Base-by-base conservation (phyloP, 2,888 invertebrate species). In the Dermolepida albohirtum region DNA sequence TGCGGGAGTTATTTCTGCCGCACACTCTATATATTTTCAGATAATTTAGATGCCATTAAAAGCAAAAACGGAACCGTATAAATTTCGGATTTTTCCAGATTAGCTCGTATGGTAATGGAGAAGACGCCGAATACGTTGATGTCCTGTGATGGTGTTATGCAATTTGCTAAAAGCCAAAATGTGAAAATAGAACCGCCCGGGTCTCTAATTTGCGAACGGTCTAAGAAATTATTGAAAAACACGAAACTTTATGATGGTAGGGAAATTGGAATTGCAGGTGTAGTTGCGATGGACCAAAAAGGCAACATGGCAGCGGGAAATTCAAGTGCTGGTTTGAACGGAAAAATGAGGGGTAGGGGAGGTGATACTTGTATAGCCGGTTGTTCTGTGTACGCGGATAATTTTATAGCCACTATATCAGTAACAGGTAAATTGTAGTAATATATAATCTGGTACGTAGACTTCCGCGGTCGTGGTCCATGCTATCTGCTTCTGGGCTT, bases 301-400 rank as follows among this genome's bases (percentile, higher is more conserved):
- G 94, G 94, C 0, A 88, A 90, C 74, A 84, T 94, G 59, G 93
- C 92, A 0, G 92, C 89, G 1, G 94, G 91, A 0, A 95, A 94
- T 0, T 94, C 94, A 1, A 95, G 95, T 0, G 95, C 95, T 2
- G 95, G 95, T 0, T 91, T 92, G 74, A 92, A 89, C 39, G 94
- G 92, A 0, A 93, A 94, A 82, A 88, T 89, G 77, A 88, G 90
- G 0, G 94, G 94, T 0, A 86, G 94, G 44, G 90, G 92, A 71
- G 93, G 94, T 1, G 94, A 94, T 75, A 90, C 92, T 0, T 92
- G 92, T 0, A 83, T 89, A 72, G 85, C 89, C 72, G 93, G 93
- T 0, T 88, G 90, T 73, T 93, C 93, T 10, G 91, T 91, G 5
- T 93, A 92, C 78, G 92, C 92, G n/a, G 93, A 93, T 78, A 88